phyloP scores from a whole-genome alignment of 2,888 invertebrate species.

The Seira musarum region DNA sequence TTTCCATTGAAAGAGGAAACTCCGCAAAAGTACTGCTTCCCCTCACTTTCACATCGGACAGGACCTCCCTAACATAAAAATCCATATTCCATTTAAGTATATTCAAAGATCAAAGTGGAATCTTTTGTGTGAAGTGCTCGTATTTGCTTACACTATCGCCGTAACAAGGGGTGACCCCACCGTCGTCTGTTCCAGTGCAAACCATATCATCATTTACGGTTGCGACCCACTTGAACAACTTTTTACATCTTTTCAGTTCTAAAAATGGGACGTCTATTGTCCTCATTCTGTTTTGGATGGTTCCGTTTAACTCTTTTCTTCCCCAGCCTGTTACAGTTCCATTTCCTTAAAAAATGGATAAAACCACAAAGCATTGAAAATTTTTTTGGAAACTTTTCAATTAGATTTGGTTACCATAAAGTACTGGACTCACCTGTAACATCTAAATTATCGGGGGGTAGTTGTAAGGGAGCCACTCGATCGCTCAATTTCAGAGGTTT shows the following conservation, averaged over 20 bases:
- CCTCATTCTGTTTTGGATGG: slow-evolving; percentile 48
- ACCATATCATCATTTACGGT: slow-evolving; percentile 52
- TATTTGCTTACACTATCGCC: slow-evolving; percentile 33
- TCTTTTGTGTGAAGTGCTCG: background rate
- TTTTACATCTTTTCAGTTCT: slow-evolving; percentile 46
- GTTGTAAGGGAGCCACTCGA: slow-evolving; percentile 38
- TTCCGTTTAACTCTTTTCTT: slow-evolving; percentile 50
- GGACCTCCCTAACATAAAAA: slow-evolving; percentile 53
- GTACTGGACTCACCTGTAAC: slow-evolving; percentile 36
- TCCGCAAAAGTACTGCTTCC: slow-evolving; percentile 44
- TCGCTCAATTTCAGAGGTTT: slow-evolving; percentile 47
- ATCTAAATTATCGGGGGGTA: slow-evolving; percentile 37
- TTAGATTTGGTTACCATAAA: too few species aligned
- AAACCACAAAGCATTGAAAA: slow-evolving; percentile 4
- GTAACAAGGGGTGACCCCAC: slow-evolving; percentile 55
- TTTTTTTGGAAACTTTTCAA: too few species aligned
- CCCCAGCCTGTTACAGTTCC: slow-evolving; percentile 57
- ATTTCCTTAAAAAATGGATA: slow-evolving; percentile 43
- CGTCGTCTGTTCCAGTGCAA: slow-evolving; percentile 54
- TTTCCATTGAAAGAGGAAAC: slow-evolving; percentile 56
- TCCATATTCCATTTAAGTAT: background rate
- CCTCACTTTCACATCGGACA: slow-evolving; percentile 38
- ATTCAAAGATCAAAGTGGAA: background rate
- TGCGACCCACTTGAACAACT: slow-evolving; percentile 48
- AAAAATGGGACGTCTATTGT: slow-evolving; percentile 49